Evolutionary conservation across 92 coral and sea anemone species (phyloP).

Genomic region (Paramuricea clavata): DNA sequence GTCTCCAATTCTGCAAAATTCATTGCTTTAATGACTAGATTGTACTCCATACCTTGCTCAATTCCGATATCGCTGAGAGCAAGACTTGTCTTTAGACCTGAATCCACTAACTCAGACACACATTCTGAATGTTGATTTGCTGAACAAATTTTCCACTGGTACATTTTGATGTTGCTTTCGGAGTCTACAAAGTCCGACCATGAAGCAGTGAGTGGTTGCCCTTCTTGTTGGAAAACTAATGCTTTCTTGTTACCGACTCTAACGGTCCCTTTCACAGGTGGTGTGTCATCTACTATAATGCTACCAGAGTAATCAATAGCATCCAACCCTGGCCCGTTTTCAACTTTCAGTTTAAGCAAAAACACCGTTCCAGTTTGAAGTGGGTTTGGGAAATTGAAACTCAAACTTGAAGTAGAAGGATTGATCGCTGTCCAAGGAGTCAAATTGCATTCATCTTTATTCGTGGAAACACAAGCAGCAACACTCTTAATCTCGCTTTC

Average conservation of each 20-base stretch:
- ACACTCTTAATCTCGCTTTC: constrained; percentile 77
- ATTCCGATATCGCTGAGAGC: constrained; percentile 69
- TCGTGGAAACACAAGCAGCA: constrained; percentile 78
- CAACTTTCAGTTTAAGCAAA: constrained; percentile 65
- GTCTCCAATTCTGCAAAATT: constrained; percentile 79
- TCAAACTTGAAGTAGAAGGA: constrained; percentile 3
- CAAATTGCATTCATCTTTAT: constrained; percentile 59
- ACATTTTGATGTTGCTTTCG: constrained; percentile 82
- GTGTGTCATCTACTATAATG: constrained; percentile 76
- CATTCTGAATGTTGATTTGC: constrained; percentile 67
- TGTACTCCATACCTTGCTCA: constrained; percentile 82
- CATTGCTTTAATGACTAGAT: constrained; percentile 78
- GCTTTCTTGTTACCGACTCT: constrained; percentile 71
- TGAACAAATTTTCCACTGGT: constrained; percentile 84
- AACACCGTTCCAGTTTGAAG: constrained; percentile 75
- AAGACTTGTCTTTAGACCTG: constrained; percentile 65
- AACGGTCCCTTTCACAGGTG: constrained; percentile 78
- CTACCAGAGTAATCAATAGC: constrained; percentile 62
- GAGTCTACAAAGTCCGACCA: constrained; percentile 87
- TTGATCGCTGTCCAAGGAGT: constrained; percentile 68
- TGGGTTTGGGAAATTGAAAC: constrained; percentile 61
- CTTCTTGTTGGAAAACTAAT: constrained; percentile 68
- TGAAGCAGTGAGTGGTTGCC: constrained; percentile 67
- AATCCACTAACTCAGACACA: constrained; percentile 70
- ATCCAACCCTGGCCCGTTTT: constrained; percentile 86